Base-by-base conservation (phyloP, 30 jellyfish, hydroid and myxozoan genomes). In the Pseudorhiza aurosa region DNA sequence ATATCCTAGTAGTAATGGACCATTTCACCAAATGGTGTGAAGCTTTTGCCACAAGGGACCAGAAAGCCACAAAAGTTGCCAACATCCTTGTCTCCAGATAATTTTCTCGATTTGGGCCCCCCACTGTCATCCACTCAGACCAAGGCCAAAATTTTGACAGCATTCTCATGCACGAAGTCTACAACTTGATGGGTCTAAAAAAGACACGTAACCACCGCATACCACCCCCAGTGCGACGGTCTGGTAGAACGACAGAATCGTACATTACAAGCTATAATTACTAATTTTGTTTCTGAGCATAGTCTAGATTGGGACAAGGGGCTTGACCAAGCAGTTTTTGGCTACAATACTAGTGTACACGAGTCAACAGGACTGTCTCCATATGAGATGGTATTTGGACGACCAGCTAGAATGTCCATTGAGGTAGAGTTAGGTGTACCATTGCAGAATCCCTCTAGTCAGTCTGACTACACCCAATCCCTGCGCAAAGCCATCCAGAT, bases 11-110 rank as follows among this genome's bases (percentile, higher is more conserved):
- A 31, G 83, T 59, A 0, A 68, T 68, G 67, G 95, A 82, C 60
- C 74, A 82, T 69, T 82, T 82, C 69, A 82, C 94, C 85, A 83
- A 59, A 59, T 55, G 95, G 96, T 43, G 81, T 28, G 96, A 72
- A 59, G 96, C 84, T 11, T 83, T 47, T 43, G 73, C 83, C 47
- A 56, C 72, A 32, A 39, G 15, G 59, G 72, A 83, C 58, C 81
- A 55, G 31, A 56, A 83, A 43, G 75, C 95, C 21, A 8, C 44
- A 11, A 56, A 68, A 0, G 84, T 72, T 31, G 90, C 90, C 18
- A 63, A 46, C 26, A 31, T 50, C 30, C 84, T 84, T 8, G 95
- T 84, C 58, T 49, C 72, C 17, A 45, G 72, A 36, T 24, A 74
- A 17, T 65, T 85, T 31, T 59, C 78, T 10, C 43, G 96, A 19